Percentiles rank a stretch among this genome's conserved stretches.
These are phyloP conservation scores for Ctenosaura bakeri DNA, from an alignment of 2,797 vertebrate species.

Conservation along the genomic window DNA sequence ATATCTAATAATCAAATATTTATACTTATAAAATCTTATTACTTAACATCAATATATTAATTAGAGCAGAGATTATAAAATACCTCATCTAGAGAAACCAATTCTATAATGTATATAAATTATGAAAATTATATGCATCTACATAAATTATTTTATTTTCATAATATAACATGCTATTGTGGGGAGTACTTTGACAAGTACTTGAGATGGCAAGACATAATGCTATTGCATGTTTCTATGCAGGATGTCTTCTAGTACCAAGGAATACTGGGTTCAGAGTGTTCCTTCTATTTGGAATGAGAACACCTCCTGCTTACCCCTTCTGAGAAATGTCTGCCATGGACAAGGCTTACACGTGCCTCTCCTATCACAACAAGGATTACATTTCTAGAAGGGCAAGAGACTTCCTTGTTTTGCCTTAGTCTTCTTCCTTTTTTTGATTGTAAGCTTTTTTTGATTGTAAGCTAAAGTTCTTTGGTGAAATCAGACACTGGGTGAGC, in stretches of 20 bases:
- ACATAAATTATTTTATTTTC: background rate
- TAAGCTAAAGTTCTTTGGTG: background rate
- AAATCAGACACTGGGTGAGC: background rate
- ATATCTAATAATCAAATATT: background rate
- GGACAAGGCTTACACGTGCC: too few relatives aligned
- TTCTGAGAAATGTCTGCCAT: background rate
- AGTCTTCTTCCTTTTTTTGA: background rate
- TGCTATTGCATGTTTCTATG: background rate
- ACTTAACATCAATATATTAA: background rate
- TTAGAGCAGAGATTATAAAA: background rate
- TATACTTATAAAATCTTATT: background rate
- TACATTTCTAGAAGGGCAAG: background rate
- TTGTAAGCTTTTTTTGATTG: background rate
- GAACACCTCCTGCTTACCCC: background rate
- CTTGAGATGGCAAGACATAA: background rate
- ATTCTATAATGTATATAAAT: background rate
- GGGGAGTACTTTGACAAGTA: background rate
- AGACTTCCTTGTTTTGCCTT: background rate
- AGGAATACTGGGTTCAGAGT: too few relatives aligned
- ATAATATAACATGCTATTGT: background rate
- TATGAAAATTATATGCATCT: background rate
- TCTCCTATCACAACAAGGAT: background rate
- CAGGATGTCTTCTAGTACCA: background rate
- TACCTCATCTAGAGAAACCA: background rate
- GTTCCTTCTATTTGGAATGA: background rate